Percentiles rank a stretch among this genome's conserved stretches.
phyloP scores from a whole-genome alignment of 1,140 invertebrate genomes.

The Diploscapter pachys region DNA sequence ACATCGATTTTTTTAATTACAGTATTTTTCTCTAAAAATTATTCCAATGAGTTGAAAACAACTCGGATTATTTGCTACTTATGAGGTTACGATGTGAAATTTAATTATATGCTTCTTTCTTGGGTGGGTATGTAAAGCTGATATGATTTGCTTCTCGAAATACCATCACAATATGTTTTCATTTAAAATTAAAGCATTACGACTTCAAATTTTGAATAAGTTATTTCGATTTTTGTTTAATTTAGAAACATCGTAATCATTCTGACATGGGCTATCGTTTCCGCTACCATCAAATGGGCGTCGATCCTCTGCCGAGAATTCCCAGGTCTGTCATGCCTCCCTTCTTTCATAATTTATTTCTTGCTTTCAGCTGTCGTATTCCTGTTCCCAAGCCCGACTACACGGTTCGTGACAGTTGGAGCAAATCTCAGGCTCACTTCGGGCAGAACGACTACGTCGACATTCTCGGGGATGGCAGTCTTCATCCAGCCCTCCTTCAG shows the following conservation, averaged over 20 bases:
- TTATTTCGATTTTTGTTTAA: neutral
- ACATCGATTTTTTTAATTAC: neutral
- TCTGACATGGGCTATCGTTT: constrained; percentile 48
- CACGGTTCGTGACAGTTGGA: constrained; percentile 43
- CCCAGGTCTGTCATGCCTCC: constrained; percentile 31
- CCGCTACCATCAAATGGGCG: constrained; percentile 53
- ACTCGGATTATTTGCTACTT: neutral
- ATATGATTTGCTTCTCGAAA: too few species aligned
- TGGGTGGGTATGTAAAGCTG: neutral
- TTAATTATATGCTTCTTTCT: neutral
- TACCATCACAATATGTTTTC: too few species aligned
- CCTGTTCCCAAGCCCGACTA: constrained; percentile 43
- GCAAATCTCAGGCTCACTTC: constrained; percentile 44
- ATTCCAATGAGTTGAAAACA: neutral
- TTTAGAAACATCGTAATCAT: constrained; percentile 4
- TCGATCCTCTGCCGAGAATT: constrained; percentile 53
- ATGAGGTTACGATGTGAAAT: neutral
- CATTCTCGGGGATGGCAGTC: constrained; percentile 43
- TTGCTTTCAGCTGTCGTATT: constrained; percentile 28
- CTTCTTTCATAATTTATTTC: neutral
- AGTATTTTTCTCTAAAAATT: too few species aligned
- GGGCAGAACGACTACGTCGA: constrained; percentile 58
- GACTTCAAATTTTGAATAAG: neutral
- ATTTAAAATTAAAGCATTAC: neutral
- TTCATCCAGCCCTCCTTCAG: constrained; percentile 57